phyloP scores from a whole-genome alignment of 2,888 invertebrate genomes.

The Trypoxylon attenuatum region DNA sequence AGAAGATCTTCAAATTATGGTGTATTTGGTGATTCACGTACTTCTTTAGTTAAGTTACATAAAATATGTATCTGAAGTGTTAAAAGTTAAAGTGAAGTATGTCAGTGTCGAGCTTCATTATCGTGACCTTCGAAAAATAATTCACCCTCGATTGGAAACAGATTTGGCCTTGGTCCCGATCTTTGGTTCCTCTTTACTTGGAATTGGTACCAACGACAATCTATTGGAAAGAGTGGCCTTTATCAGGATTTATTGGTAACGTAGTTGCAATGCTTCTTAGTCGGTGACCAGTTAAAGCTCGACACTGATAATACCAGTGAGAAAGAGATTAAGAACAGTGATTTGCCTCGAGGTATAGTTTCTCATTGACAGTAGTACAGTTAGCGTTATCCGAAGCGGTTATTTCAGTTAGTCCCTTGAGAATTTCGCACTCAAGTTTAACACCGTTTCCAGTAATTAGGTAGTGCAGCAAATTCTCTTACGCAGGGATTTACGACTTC shows the following conservation, averaged over 20 bases:
- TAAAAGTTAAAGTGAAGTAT: background rate
- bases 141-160: conserved; percentile 5
- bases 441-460: too few species aligned
- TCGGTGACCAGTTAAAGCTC: background rate
- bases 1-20: too few species aligned
- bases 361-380: too few species aligned
- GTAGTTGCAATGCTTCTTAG: background rate
- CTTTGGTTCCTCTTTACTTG: background rate
- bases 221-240: background rate
- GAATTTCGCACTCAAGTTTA: too few species aligned
- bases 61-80: background rate
- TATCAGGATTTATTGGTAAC: background rate
- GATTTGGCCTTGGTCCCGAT: conserved; percentile 22
- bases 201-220: background rate
- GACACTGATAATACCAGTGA: background rate
- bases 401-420: too few species aligned
- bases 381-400: background rate
- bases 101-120: background rate
- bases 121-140: background rate
- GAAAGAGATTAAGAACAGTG: background rate
- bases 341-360: background rate
- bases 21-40: too few species aligned
- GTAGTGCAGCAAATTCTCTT: too few species aligned
- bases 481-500: too few species aligned
- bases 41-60: too few species aligned